Evolutionary conservation across 1,140 invertebrate species (phyloP).

Genomic region (Thrips palmi): DNA sequence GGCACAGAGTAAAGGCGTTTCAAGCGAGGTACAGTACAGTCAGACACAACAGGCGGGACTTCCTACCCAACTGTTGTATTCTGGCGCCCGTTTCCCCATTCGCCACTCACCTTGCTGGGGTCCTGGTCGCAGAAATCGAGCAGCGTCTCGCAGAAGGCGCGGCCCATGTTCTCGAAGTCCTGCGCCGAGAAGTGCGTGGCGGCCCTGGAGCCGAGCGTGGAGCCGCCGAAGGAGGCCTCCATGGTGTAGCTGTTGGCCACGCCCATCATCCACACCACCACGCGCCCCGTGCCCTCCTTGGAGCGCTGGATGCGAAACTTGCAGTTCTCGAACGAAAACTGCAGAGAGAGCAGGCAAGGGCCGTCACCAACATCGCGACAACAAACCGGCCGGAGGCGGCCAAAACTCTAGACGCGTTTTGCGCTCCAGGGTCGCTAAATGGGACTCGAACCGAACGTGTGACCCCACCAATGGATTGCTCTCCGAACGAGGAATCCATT

Average conservation of each 20-base stretch:
- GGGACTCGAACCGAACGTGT: too few relatives aligned
- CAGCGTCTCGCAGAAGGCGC: constrained; percentile 79
- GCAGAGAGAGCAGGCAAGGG: constrained; percentile 21
- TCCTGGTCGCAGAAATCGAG: constrained; percentile 79
- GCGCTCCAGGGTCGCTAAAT: too few relatives aligned
- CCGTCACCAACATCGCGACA: too few relatives aligned
- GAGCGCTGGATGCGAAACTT: constrained; percentile 82
- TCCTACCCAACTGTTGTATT: too few relatives aligned
- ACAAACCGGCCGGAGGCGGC: too few relatives aligned
- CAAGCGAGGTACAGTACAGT: too few relatives aligned
- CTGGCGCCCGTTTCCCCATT: too few relatives aligned
- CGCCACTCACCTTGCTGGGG: constrained; percentile 54
- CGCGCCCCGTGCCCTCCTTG: constrained; percentile 82
- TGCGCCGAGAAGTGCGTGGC: constrained; percentile 71
- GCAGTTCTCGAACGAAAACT: constrained; percentile 87
- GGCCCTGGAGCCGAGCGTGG: constrained; percentile 53
- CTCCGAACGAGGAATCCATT: too few relatives aligned
- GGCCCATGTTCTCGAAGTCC: constrained; percentile 67
- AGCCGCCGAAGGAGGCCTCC: constrained; percentile 84
- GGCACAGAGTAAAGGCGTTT: too few relatives aligned
- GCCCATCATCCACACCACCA: constrained; percentile 87
- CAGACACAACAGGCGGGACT: too few relatives aligned
- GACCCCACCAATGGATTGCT: too few relatives aligned
- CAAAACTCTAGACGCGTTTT: too few relatives aligned
- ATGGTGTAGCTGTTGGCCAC: constrained; percentile 86